Conservation (phyloP, 2,797 vertebrate species). For the Amazona finschi region DNA sequence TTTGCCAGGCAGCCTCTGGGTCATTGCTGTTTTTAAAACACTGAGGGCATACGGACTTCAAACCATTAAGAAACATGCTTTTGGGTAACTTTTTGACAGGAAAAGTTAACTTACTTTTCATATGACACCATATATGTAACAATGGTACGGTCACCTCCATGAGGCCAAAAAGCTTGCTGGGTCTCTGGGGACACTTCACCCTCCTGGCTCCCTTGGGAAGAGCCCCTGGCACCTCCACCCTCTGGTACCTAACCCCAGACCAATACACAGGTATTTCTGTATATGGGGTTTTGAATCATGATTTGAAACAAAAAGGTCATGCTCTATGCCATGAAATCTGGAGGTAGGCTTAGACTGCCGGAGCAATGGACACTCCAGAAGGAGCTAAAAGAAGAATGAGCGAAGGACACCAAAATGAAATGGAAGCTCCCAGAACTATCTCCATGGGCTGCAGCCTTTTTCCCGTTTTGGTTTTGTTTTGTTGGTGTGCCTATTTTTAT, state of each 20-base stretch:
- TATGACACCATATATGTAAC: background rate
- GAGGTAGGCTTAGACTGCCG: background rate
- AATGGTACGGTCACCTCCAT: background rate
- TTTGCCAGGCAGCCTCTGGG: background rate
- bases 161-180: background rate
- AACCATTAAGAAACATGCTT: background rate
- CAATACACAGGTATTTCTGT: background rate
- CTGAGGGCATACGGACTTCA: accelerated
- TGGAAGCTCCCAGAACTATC: background rate
- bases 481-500: background rate
- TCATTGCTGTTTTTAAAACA: background rate
- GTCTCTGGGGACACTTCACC: background rate
- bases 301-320: background rate
- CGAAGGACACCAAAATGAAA: background rate
- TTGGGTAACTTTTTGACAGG: background rate
- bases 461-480: too few relatives aligned
- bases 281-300: background rate
- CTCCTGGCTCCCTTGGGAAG: background rate
- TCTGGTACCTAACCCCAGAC: background rate
- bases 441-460: background rate
- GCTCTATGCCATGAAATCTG: background rate
- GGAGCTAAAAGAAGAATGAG: background rate
- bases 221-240: background rate
- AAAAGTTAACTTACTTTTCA: background rate
- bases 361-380: background rate